A percentile compares a stretch with the other conserved stretches of the same genome.
These are phyloP conservation scores for Drosophila parabipectinata DNA, from an alignment of 1,140 invertebrate genomes.

Conservation along the genomic window DNA sequence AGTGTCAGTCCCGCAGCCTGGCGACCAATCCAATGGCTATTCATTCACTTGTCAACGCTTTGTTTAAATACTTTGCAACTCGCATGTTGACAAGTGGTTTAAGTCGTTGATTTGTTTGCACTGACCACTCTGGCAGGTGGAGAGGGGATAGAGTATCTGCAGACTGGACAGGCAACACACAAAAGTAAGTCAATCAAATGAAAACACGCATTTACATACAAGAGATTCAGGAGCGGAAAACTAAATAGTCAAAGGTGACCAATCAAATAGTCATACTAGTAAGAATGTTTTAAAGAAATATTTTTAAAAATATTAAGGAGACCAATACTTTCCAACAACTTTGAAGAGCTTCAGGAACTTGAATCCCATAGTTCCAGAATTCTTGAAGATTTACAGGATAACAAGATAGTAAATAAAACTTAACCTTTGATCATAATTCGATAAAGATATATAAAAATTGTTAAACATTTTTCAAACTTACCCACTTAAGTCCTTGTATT, in stretches of 20 bases:
- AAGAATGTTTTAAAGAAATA: no score
- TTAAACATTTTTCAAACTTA: no score
- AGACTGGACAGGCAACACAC: conserved; percentile 53
- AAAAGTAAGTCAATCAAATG: conserved; percentile 79
- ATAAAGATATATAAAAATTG: no score
- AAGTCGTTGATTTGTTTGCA: conserved; percentile 81
- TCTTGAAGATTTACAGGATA: neutral
- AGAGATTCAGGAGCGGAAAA: conserved; percentile 2
- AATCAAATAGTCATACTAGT: no score
- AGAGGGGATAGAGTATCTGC: neutral
- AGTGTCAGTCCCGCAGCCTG: conserved; percentile 15
- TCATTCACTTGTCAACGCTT: conserved; percentile 80
- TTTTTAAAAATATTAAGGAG: no score
- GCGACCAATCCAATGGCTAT: conserved; percentile 54
- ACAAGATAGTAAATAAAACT: no score
- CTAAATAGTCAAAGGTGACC: neutral
- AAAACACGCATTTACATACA: conserved; percentile 59
- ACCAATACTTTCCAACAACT: no score
- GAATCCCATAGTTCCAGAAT: no score
- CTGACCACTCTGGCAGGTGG: conserved; percentile 25
- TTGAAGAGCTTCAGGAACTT: no score
- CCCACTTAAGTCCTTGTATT: no score
- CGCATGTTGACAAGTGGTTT: conserved; percentile 81
- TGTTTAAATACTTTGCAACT: conserved; percentile 82
- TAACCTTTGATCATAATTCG: no score